A percentile compares a stretch with the other conserved stretches of the same genome.
Evolutionary conservation across 1,140 invertebrate species (phyloP).

Genomic region (Ceratoteleas bidentatus): DNA sequence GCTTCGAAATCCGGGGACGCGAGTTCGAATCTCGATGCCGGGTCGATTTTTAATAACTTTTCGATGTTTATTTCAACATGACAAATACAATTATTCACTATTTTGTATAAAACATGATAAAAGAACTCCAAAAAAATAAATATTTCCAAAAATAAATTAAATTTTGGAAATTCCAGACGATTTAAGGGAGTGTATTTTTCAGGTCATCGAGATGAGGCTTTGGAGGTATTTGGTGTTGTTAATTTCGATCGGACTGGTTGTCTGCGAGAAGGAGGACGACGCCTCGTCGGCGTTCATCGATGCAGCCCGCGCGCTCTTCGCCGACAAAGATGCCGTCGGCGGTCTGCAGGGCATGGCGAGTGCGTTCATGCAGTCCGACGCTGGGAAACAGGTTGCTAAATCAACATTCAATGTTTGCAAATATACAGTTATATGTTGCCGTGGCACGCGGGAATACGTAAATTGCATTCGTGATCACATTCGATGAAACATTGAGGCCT

Average conservation of each 20-base stretch:
- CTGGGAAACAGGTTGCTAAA: conserved; percentile 71
- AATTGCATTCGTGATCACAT: conserved; percentile 19
- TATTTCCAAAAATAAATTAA: too few species aligned
- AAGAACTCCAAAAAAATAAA: too few species aligned
- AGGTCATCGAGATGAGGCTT: conserved; percentile 70
- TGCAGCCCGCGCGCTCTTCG: conserved; percentile 74
- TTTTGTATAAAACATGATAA: too few species aligned
- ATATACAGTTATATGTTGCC: conserved; percentile 44
- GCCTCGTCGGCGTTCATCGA: conserved; percentile 74
- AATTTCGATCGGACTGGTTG: conserved; percentile 56
- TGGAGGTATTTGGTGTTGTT: conserved; percentile 68
- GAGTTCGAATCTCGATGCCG: too few species aligned
- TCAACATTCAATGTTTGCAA: conserved; percentile 42
- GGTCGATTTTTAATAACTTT: too few species aligned
- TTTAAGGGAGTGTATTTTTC: too few species aligned
- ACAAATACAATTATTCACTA: too few species aligned
- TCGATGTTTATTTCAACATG: too few species aligned
- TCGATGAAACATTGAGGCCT: conserved; percentile 14
- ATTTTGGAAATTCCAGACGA: too few species aligned
- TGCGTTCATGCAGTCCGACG: conserved; percentile 74
- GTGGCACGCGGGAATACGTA: conserved; percentile 17
- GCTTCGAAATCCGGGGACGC: too few species aligned
- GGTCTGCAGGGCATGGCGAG: conserved; percentile 73
- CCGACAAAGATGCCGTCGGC: conserved; percentile 72
- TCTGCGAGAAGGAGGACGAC: conserved; percentile 71